A percentile compares a stretch with the other conserved stretches of the same genome.
Evolutionary conservation across 2,888 invertebrate species (phyloP).

Genomic region (Drosophila multiciliata): DNA sequence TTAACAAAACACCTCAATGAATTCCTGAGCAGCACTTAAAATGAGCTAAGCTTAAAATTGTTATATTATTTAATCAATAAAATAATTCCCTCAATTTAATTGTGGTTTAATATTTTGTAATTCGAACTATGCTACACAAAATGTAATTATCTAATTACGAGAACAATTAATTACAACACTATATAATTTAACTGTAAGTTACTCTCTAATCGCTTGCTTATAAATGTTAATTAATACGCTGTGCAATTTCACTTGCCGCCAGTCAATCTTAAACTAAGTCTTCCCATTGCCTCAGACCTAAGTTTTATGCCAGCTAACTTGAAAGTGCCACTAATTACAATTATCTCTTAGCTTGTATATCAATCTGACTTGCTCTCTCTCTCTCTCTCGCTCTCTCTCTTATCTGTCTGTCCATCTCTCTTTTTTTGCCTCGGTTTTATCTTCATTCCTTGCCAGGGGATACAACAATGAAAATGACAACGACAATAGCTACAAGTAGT

Average conservation of each 20-base stretch:
- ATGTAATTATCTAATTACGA: not conserved
- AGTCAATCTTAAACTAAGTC: not conserved
- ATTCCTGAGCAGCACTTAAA: not conserved
- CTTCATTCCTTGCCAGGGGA: constrained; percentile 38
- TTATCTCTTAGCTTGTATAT: constrained; percentile 37
- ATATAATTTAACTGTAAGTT: not conserved
- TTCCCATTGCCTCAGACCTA: constrained; percentile 2
- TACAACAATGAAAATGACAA: constrained; percentile 62
- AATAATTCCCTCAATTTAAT: not conserved
- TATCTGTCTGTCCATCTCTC: constrained; percentile 2
- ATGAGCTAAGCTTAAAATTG: not conserved
- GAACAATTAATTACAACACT: not conserved
- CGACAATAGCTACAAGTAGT: constrained; percentile 35
- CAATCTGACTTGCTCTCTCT: not conserved
- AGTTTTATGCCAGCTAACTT: constrained; percentile 21
- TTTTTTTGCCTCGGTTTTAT: constrained; percentile 23
- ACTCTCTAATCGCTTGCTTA: not conserved
- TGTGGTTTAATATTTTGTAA: not conserved
- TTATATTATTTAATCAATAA: not conserved
- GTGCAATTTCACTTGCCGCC: constrained; percentile 1
- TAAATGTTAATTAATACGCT: constrained; percentile 27
- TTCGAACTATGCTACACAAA: too few relatives aligned
- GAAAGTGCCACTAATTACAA: constrained; percentile 60
- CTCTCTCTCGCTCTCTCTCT: not conserved
- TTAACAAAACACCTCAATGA: not conserved